phyloP scores from a whole-genome alignment of 2,888 invertebrate genomes.

The Cenopis cana region DNA sequence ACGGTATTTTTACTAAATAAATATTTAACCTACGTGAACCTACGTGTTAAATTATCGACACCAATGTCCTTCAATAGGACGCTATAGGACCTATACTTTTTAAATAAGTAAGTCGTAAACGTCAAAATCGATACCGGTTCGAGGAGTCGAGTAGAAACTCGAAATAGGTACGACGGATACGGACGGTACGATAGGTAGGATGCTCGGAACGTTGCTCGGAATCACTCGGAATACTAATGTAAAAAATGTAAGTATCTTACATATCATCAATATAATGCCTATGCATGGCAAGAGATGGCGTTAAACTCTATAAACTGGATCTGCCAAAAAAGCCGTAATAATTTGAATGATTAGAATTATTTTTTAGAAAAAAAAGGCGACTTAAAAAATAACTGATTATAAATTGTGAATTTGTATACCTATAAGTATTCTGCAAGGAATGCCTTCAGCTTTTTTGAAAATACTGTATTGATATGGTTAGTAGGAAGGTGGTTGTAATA shows the following conservation, averaged over 20 bases:
- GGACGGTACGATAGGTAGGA: no score
- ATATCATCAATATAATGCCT: not conserved
- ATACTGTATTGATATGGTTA: no score
- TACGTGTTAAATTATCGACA: not conserved
- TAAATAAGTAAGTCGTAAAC: slow-evolving; percentile 3
- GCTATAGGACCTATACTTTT: no score
- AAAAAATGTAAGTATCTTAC: not conserved
- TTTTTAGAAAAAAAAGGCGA: not conserved
- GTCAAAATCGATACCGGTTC: slow-evolving; percentile 10
- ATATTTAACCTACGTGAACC: not conserved
- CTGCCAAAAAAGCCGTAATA: no score
- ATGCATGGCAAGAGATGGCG: slow-evolving; percentile 4
- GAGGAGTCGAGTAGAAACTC: slow-evolving; percentile 9
- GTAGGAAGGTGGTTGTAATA: no score
- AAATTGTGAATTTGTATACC: no score
- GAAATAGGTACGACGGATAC: no score
- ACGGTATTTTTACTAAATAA: not conserved
- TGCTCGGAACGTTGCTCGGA: no score
- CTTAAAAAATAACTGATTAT: no score
- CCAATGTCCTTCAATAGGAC: not conserved
- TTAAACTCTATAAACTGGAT: not conserved
- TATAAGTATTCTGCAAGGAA: no score
- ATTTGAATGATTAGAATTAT: no score
- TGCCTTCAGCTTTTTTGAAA: no score
- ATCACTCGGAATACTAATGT: slow-evolving; percentile 13